Evolutionary conservation across 2,797 vertebrate genomes (phyloP).

Genomic region (Echiichthys vipera): DNA sequence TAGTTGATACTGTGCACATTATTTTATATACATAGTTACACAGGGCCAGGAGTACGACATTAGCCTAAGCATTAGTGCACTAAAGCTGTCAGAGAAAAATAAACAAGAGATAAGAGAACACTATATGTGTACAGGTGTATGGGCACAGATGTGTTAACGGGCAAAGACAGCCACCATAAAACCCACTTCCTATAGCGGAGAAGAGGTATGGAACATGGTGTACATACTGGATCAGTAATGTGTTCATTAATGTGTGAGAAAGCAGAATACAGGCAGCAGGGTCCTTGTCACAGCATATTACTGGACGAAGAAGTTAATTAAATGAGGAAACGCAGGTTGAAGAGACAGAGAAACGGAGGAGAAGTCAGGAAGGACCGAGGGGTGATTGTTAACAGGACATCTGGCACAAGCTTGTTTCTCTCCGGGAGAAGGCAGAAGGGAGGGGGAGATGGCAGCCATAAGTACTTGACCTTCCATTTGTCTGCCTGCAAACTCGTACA

Average conservation of each 20-base stretch:
- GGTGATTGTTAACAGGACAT: conserved; percentile 78
- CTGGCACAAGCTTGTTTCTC: conserved; percentile 71
- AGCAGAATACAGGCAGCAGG: conserved; percentile 58
- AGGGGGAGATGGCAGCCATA: conserved; percentile 48
- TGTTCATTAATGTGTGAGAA: conserved; percentile 48
- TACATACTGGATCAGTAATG: conserved; percentile 7
- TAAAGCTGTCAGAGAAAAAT: background rate
- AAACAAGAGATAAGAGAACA: background rate
- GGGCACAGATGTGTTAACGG: conserved; percentile 14
- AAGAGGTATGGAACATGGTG: background rate
- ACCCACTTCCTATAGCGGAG: background rate
- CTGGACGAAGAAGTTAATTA: conserved; percentile 71
- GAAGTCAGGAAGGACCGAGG: conserved; percentile 66
- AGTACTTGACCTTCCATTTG: conserved; percentile 77
- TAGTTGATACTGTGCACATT: background rate
- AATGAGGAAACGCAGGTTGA: conserved; percentile 58
- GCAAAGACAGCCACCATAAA: conserved; percentile 21
- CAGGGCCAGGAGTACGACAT: background rate
- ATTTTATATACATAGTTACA: background rate
- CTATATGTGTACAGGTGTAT: background rate
- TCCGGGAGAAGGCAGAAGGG: conserved; percentile 51
- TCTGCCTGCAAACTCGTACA: conserved; percentile 61
- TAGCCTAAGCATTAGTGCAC: conserved; percentile 7
- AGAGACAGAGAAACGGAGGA: conserved; percentile 52
- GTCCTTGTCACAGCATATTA: conserved; percentile 66